Base-by-base conservation (phyloP, 2,113 vertebrate genomes). In the Zosterops pallidus region DNA sequence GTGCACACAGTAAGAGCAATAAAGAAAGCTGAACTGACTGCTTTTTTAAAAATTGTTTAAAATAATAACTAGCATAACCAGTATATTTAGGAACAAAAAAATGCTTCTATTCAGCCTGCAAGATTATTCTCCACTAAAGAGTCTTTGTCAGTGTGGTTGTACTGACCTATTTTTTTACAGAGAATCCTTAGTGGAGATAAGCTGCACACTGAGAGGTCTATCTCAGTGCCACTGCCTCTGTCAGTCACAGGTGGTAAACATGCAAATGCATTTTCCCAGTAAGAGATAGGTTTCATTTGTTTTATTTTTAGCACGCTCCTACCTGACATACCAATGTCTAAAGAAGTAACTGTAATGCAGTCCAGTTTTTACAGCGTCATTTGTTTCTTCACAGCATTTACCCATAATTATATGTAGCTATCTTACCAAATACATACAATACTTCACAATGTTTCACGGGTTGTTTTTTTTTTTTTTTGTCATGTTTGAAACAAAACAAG, bases 141-240 rank as follows among this genome's bases (percentile, higher is more conserved):
- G 44, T 4, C 14, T 69, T 60, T n/a, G 55, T 55, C 81, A 37
- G 9, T 22, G 50, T 26, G 22, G 8, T 57, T 71, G 31, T 33
- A 50, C 42, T 68, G 53, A 76, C 41, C 12, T 46, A 6, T 7
- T 37, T n/a, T 83, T 75, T 63, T 20, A 44, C 11, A 67, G 33
- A 72, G 44, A 77, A 56, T 42, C 25, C 29, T 85, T 62, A 18
- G 14, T 55, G 55, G 62, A 86, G n/a, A 68, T 14, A 69, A 0
- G 1, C 16, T 31, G 6, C 21, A 20, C 55, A 12, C 4, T 65
- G 17, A 25, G 16, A 0, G 1, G 31, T 5, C 5, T 39, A 67
- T 22, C 18, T 56, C 71, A 42, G 46, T 56, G 33, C 22, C 35
- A 23, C 14, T 23, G 20, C 31, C 35, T 57, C 39, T 82, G 77